Evolutionary conservation across 2,113 vertebrate genomes (phyloP), one percentile per base, ranked within the genome.

Genomic region (Alectura lathami): DNA sequence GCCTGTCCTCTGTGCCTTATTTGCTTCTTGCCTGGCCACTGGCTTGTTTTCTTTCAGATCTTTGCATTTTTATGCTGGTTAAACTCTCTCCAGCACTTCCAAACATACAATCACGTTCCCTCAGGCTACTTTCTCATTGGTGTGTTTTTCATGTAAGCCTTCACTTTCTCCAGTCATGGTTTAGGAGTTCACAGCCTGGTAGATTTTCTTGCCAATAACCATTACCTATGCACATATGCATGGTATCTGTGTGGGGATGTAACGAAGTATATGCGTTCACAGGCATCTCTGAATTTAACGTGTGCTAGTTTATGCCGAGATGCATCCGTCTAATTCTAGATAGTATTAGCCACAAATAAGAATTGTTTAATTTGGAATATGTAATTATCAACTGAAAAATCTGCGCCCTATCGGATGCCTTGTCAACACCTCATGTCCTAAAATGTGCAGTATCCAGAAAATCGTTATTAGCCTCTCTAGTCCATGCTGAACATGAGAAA

Each of bases 401-500:
- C 72, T 78, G 47, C 30, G 17, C 5, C 4, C 27, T 83, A 59
- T 86, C 60, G 77, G 63, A 77, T 89, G 75, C 23, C 82, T 93
- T 88, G 89, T 95, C 89, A 95, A 51, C 83, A 59, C 64, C 67
- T 81, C 34, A 7, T 6, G n/a, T 73, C 79, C 94, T 73, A 78
- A 79, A 88, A 88, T 36, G 48, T 30, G 51, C 51, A 63, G 64
- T 29, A 75, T 74, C 76, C 75, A 91, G 84, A 91, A 94, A 80
- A 82, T 69, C 48, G 56, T 63, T 78, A 79, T 91, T 94, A 93
- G 96, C 94, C 92, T 96, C 94, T 54, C 72, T 94, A 34, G 75
- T 32, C 88, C 74, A 24, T 54, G 50, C 89, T 60, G 70, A 89
- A 91, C 79, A 81, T 48, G 60, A 78, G 72, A 92, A 84, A 96